These are phyloP conservation scores for Helobdella robusta DNA, from an alignment of 2,888 invertebrate species.

Conservation along the genomic window DNA sequence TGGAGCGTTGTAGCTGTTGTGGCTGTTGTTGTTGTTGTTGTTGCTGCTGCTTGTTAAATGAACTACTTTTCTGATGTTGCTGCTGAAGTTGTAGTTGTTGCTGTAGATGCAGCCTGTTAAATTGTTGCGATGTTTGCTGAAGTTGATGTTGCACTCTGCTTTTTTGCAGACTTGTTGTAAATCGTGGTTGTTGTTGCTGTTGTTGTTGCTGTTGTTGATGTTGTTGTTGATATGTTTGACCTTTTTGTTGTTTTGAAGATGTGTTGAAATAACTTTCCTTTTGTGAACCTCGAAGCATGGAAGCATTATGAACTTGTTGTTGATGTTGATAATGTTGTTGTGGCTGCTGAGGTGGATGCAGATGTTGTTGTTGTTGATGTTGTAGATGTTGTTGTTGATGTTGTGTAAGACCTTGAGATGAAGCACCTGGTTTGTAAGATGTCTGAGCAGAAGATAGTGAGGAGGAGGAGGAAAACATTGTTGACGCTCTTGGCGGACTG, in stretches of 20 bases:
- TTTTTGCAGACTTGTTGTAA: not conserved
- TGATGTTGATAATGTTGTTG: not conserved
- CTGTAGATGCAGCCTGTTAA: not conserved
- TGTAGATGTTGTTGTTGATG: not conserved
- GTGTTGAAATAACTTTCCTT: not conserved
- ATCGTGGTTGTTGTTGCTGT: not conserved
- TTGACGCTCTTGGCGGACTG: not conserved
- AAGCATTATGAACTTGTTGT: not conserved
- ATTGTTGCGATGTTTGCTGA: not conserved
- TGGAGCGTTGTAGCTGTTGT: not conserved
- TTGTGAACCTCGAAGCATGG: not conserved
- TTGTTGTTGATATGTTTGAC: not conserved
- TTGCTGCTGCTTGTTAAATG: not conserved
- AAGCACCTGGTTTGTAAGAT: too few species aligned
- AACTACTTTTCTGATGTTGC: not conserved
- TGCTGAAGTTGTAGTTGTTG: not conserved
- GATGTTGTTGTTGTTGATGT: not conserved
- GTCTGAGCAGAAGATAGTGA: too few species aligned
- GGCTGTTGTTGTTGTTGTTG: not conserved
- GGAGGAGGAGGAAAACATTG: not conserved
- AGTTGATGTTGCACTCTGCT: not conserved
- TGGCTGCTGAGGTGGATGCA: not conserved
- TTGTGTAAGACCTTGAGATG: too few species aligned
- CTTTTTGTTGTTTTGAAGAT: not conserved
- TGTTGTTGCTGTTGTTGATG: not conserved